Evolutionary conservation across 2,888 invertebrate genomes (phyloP), one percentile per base, ranked within the genome.

Genomic region (Mythimna pallens): DNA sequence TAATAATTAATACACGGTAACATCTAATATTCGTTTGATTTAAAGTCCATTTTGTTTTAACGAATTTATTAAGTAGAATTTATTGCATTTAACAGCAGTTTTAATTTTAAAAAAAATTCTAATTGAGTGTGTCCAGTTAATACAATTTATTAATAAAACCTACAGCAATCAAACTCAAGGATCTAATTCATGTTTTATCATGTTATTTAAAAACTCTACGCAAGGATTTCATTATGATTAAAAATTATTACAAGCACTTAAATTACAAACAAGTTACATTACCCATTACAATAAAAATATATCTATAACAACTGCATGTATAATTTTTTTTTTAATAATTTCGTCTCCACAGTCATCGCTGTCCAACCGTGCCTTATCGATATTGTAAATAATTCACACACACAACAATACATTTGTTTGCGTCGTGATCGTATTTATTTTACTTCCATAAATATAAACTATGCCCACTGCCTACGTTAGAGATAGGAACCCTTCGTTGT

Each of bases 381-480:
- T 78, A 82, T 73, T 81, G 76, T 80, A 71, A 76, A 84, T 71
- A 69, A 34, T 72, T 65, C 70, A 55, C 68, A 71, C 54, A 70
- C 64, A 61, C 47, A 25, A 43, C 50, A 40, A 47, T 55, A 25
- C 55, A 54, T 67, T n/a, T 59, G 81, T 55, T 58, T 69, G 47
- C 64, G 17, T 40, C 43, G n/a, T 77, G 55, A 64, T 70, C 36
- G 55, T 81, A 61, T 70, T 76, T 76, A 70, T 52, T 55, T 55
- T 22, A 57, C 54, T 64, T 79, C 30, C 22, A 17, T 62, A 50
- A 70, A 63, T 54, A 22, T 71, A 63, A 71, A 64, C 64, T 76
- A 8, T 25, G 30, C 22, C 64, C 34, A 62, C 1, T 52, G 22
- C 12, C 4, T 22, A 10, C 9, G 9, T 55, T 40, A 40, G 54